Conservation (phyloP, 2,888 invertebrate genomes). For the Melolontha melolontha region DNA sequence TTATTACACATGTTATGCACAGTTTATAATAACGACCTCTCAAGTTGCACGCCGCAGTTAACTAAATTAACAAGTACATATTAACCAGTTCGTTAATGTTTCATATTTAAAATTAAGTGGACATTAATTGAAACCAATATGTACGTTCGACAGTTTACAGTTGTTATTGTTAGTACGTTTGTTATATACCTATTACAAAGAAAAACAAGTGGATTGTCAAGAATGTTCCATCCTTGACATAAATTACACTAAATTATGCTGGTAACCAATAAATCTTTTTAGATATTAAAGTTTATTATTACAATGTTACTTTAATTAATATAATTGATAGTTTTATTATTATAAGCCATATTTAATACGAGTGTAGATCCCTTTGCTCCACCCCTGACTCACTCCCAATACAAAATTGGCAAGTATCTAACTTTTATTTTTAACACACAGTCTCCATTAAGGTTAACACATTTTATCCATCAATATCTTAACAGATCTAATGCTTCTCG, state of each 20-base stretch:
- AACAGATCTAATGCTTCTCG: no score
- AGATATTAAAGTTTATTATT: neutral
- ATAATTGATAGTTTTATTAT: no score
- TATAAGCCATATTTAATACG: no score
- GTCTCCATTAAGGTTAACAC: no score
- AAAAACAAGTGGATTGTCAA: constrained; percentile 5
- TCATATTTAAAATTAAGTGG: constrained; percentile 20
- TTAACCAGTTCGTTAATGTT: constrained; percentile 24
- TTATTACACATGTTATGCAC: constrained; percentile 19
- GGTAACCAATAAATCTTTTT: constrained; percentile 4
- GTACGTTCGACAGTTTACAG: constrained; percentile 1
- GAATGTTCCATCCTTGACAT: constrained; percentile 7
- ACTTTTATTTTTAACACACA: no score
- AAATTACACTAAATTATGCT: constrained; percentile 3
- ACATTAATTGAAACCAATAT: constrained; percentile 25
- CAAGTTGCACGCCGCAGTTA: constrained; percentile 22
- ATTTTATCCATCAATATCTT: no score
- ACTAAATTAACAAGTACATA: constrained; percentile 20
- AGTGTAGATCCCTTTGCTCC: no score
- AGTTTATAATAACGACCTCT: constrained; percentile 24
- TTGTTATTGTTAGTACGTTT: constrained; percentile 1
- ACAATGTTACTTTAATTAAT: neutral
- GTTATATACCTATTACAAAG: neutral
- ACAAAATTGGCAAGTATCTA: no score
- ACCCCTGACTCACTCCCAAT: no score